Base-by-base conservation (phyloP, 2,797 vertebrate species). In the Lagodon rhomboides region DNA sequence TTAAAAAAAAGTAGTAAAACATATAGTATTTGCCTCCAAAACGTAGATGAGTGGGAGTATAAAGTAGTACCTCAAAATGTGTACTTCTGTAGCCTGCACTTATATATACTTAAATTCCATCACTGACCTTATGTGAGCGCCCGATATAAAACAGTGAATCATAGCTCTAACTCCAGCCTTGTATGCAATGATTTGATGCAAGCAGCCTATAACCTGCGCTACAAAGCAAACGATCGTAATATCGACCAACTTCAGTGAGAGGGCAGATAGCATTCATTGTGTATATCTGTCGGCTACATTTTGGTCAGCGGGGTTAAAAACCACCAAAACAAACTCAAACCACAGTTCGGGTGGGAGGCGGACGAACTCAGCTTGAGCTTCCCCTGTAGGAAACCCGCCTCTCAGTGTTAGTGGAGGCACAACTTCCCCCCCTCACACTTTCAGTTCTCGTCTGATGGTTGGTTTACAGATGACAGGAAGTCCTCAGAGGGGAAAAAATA, bases 391-490 rank as follows among this genome's bases (percentile, higher is more conserved):
- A 79, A 75, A 68, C 1, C 34, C n/a, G 15, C 17, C 4, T 2
- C 6, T 67, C 41, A 59, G 1, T 62, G 41, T 69, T 55, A 6
- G 18, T 1, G 6, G 0, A 43, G 50, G 55, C 27, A n/a, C 11
- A 49, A 80, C 73, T 79, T 74, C 74, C 63, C 16, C 16, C 30
- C 46, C 43, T 23, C 5, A 3, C 2, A 15, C 20, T 62, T 63
- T 80, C 56, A 49, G 13, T 75, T 82, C 72, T 62, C n/a, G n/a
- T 76, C 9, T 46, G 2, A 55, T 58, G 12, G 3, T 76, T 54
- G 34, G 6, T 15, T 23, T 12, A 38, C 8, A 34, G 2, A 34
- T 34, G 34, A 34, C 25, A 55, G 1, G 9, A 16, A 71, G 25
- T 15, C 5, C 15, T n/a, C 20, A 25, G 38, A 18, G 12, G 2